A percentile compares a stretch with the other conserved stretches of the same genome.
Conservation (phyloP, 2,797 vertebrate genomes). For the Lerista edwardsae region DNA sequence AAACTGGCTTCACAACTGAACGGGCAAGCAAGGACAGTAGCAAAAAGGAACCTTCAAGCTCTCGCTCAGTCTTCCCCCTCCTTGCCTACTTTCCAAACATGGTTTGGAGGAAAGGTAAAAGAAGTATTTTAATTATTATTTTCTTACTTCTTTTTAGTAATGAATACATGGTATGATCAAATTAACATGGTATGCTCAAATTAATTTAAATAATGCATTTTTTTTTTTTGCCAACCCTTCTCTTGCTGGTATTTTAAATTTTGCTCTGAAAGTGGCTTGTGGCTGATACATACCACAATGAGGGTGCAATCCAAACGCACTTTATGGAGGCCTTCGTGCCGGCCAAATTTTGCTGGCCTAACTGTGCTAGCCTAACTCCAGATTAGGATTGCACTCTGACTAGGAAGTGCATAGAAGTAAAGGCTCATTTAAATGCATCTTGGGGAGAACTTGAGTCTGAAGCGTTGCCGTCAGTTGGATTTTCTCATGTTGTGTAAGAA, state of each 20-base stretch:
- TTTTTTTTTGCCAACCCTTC: background rate
- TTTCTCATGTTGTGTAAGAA: background rate
- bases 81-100: background rate
- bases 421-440: background rate
- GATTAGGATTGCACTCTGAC: too few species aligned
- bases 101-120: background rate
- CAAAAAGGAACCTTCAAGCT: background rate
- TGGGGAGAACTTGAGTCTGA: background rate
- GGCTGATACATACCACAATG: background rate
- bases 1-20: background rate
- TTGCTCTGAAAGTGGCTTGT: background rate
- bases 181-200: background rate
- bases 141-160: background rate
- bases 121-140: background rate
- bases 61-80: background rate
- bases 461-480: background rate
- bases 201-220: constrained; percentile 3
- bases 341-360: too few species aligned
- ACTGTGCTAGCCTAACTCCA: too few species aligned
- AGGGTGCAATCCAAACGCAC: too few species aligned
- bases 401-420: background rate
- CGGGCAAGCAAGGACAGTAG: background rate
- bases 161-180: background rate
- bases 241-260: constrained; percentile 2
- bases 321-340: too few species aligned